Percentiles rank a stretch among this genome's conserved stretches.
These are phyloP conservation scores for Bemisia tabaci DNA, from an alignment of 1,140 invertebrate species.

Conservation along the genomic window DNA sequence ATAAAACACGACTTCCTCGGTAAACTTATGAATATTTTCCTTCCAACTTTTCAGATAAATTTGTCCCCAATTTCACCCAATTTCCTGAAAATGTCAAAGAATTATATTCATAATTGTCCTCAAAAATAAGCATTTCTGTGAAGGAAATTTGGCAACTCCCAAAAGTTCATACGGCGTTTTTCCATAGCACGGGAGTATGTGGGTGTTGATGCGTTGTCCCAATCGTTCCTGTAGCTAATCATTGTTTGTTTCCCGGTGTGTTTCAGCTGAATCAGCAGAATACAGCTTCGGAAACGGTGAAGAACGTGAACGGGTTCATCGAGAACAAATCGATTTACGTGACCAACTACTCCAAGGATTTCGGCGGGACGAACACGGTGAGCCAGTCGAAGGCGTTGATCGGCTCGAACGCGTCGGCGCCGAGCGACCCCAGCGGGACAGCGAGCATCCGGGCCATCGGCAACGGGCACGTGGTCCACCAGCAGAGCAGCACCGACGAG, in stretches of 20 bases:
- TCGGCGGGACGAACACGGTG: conserved; percentile 29
- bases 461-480: conserved; percentile 13
- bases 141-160: too few relatives aligned
- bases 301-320: conserved; percentile 56
- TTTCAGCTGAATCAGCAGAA: conserved; percentile 50
- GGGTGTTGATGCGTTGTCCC: too few relatives aligned
- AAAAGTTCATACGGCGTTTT: too few relatives aligned
- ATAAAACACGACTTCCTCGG: too few relatives aligned
- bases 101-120: too few relatives aligned
- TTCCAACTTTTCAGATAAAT: too few relatives aligned
- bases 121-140: too few relatives aligned
- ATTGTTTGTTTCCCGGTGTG: conserved; percentile 14
- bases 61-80: too few relatives aligned
- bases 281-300: conserved; percentile 25
- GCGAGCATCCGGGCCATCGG: conserved; percentile 13
- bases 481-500: conserved; percentile 4
- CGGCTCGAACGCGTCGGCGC: not conserved
- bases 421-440: not conserved
- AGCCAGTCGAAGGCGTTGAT: conserved; percentile 5
- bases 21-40: too few relatives aligned
- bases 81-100: too few relatives aligned
- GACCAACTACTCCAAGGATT: conserved; percentile 47
- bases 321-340: conserved; percentile 63
- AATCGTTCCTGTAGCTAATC: too few relatives aligned
- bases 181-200: too few relatives aligned